phyloP scores from a whole-genome alignment of 2,888 invertebrate species.

The Flexamia atlantica region DNA sequence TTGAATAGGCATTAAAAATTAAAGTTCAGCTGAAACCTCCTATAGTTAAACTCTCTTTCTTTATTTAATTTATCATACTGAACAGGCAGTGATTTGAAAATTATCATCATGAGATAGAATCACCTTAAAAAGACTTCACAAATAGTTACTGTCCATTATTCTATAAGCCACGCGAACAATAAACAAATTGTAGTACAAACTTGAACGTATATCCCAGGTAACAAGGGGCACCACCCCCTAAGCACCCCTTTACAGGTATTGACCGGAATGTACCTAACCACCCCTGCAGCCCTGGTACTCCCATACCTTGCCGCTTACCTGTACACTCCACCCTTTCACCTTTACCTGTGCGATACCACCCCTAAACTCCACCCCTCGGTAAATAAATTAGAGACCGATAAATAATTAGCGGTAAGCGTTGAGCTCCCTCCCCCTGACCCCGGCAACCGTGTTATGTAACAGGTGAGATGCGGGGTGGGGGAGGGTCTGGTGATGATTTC shows the following conservation, averaged over 20 bases:
- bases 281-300: slow-evolving; percentile 21
- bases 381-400: slow-evolving; percentile 40
- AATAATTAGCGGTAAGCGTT: slow-evolving; percentile 33
- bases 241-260: background rate
- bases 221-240: background rate
- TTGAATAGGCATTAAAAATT: no score
- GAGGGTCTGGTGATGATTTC: background rate
- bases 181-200: no score
- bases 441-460: slow-evolving; percentile 16
- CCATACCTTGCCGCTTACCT: slow-evolving; percentile 53
- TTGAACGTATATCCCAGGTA: no score
- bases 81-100: no score
- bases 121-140: no score
- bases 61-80: no score
- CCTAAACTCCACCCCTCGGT: background rate
- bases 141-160: no score
- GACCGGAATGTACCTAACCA: background rate
- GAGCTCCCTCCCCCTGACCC: background rate
- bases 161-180: no score
- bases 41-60: no score
- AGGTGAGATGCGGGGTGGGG: slow-evolving; percentile 4
- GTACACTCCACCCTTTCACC: slow-evolving; percentile 46
- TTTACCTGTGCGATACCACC: background rate
- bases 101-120: no score
- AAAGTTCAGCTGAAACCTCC: no score